Percentiles rank a stretch among this genome's conserved stretches.
Conservation (phyloP, 2,888 invertebrate genomes). For the Synanthedon myopaeformis region DNA sequence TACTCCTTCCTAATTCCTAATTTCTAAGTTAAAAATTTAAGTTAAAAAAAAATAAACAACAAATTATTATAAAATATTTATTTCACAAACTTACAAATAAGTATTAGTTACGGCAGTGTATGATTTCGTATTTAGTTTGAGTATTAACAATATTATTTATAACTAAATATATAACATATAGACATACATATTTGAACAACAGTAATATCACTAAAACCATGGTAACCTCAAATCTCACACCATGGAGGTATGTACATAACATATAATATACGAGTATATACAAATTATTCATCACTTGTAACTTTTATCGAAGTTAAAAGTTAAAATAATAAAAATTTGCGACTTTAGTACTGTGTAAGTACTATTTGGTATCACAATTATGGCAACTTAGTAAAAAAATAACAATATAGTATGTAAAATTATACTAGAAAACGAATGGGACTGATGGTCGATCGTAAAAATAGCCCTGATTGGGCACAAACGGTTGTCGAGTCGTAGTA, state of each 20-base stretch:
- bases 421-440: slow-evolving; percentile 52
- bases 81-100: slow-evolving; percentile 32
- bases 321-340: slow-evolving; percentile 15
- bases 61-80: slow-evolving; percentile 1
- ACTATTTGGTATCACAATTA: slow-evolving; percentile 65
- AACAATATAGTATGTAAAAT: not conserved
- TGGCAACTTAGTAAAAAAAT: slow-evolving; percentile 35
- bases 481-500: slow-evolving; percentile 47
- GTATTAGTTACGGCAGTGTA: slow-evolving; percentile 62
- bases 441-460: slow-evolving; percentile 57
- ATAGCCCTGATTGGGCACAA: slow-evolving; percentile 47
- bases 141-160: slow-evolving; percentile 38
- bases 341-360: slow-evolving; percentile 15
- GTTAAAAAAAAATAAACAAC: too few species aligned
- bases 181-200: not conserved
- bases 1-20: too few species aligned
- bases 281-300: not conserved
- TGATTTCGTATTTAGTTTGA: slow-evolving; percentile 43
- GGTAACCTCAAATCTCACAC: slow-evolving; percentile 18
- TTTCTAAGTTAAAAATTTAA: too few species aligned
- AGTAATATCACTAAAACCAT: slow-evolving; percentile 28
- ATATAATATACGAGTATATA: too few species aligned
- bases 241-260: too few species aligned
- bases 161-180: slow-evolving; percentile 16
- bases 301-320: slow-evolving; percentile 9